phyloP scores from a whole-genome alignment of 2,113 vertebrate species.

The Pipra filicauda region DNA sequence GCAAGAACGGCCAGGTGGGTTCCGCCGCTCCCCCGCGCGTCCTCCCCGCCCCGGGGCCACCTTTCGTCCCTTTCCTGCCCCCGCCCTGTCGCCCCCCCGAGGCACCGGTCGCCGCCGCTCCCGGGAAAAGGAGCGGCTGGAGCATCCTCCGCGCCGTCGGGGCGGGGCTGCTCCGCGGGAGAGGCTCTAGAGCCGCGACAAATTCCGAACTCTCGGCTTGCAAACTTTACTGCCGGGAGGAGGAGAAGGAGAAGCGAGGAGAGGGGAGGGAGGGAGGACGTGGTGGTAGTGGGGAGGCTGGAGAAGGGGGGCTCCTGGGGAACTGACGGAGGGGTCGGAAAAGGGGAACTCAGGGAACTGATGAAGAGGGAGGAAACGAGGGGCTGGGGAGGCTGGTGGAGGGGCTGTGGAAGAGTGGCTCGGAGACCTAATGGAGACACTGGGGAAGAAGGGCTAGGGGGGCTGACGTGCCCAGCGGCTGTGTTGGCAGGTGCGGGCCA shows the following conservation, averaged over 20 bases:
- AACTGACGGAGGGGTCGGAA: background rate
- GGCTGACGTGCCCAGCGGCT: background rate
- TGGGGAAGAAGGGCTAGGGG: background rate
- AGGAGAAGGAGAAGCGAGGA: background rate
- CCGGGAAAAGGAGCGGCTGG: background rate
- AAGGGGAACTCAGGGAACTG: background rate
- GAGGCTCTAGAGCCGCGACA: background rate
- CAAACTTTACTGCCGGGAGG: background rate
- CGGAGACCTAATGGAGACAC: background rate
- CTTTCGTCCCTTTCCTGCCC: background rate
- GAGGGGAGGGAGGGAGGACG: too few relatives aligned
- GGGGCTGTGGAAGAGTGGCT: background rate
- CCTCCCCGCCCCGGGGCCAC: background rate
- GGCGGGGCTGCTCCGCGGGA: background rate
- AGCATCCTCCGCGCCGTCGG: background rate
- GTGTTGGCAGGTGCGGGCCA: conserved; percentile 84
- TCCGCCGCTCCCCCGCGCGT: background rate
- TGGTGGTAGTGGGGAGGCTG: background rate
- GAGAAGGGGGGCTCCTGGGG: background rate
- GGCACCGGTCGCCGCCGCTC: background rate
- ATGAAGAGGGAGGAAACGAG: background rate
- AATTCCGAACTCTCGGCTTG: background rate
- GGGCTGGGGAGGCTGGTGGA: too few relatives aligned
- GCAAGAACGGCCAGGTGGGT: conserved; percentile 82
- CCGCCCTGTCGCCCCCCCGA: too few relatives aligned